Evolutionary conservation across 2,888 invertebrate species (phyloP), one percentile per base, ranked within the genome.

Genomic region (Tenthredo notha): DNA sequence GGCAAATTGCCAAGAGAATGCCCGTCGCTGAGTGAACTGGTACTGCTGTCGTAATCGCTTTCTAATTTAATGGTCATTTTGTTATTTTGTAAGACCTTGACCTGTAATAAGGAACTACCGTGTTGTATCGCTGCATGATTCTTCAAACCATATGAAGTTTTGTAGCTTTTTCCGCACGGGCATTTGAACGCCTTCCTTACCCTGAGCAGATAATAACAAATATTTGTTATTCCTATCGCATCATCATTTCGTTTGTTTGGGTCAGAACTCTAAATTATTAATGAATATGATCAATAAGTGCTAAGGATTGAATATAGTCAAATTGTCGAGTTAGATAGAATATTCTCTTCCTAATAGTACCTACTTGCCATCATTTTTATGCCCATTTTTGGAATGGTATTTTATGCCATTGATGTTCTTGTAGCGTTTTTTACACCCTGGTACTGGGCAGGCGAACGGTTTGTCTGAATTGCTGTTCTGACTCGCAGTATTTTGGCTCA

Each of bases 401-500:
- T 97, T 98, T 91, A 98, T 97, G 85, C 98, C 98, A 93, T 98
- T 98, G 85, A 97, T 96, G 92, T 98, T 98, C 93, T 98, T 98
- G 94, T 98, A 98, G 67, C 97, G 95, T 92, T 98, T 98, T 93
- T 97, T 97, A 94, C 98, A 98, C 75, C 97, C 97, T 80, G 97
- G 97, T 86, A 98, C 96, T 0, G 97, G 97, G 92, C 98, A 98
- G 9, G 96, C 96, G 94, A 97, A 97, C 0, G 97, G 97, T 92
- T 97, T 97, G 92, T 97, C 97, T 87, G 94, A 85, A 87, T 87
- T 88, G 85, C 86, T 89, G 85, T 87, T 89, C 83, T 86, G 88
- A 78, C 86, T 87, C 21, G 87, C 70, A 78, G 86, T 84, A 82
- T 85, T 86, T 84, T 87, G 88, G 88, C 86, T 89, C 84, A 89